phyloP scores from a whole-genome alignment of 2,113 vertebrate genomes.

The Rattus rattus region DNA sequence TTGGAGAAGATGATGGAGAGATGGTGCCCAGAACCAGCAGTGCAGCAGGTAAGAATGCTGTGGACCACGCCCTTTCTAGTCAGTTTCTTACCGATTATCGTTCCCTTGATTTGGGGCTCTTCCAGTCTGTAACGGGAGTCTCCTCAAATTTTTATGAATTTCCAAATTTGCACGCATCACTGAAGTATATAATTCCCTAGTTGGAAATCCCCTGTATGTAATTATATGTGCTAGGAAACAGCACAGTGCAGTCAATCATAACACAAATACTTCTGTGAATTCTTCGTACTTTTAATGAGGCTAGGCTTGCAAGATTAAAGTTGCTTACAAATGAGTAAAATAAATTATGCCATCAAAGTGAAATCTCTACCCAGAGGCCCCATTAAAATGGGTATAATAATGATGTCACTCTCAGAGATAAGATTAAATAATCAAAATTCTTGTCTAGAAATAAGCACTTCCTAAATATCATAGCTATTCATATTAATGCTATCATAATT shows the following conservation, averaged over 20 bases:
- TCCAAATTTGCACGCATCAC: not conserved
- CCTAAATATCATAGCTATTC: not conserved
- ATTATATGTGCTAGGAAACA: not conserved
- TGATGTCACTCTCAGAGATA: not conserved
- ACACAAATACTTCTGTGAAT: not conserved
- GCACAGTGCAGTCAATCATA: not conserved
- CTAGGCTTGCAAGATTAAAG: conserved; percentile 28
- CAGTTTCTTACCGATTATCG: not conserved
- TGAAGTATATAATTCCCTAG: not conserved
- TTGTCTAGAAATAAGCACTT: not conserved
- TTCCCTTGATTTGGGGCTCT: not conserved
- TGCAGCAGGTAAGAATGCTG: conserved; percentile 77
- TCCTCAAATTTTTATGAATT: not conserved
- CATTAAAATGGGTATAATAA: conserved; percentile 34
- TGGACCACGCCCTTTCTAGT: not conserved
- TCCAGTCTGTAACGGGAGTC: not conserved
- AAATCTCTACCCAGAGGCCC: not conserved
- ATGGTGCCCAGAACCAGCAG: conserved; percentile 61
- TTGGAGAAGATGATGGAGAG: conserved; percentile 70
- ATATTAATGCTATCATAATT: not conserved
- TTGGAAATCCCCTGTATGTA: not conserved
- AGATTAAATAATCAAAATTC: not conserved
- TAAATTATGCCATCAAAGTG: conserved; percentile 22
- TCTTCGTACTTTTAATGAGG: not conserved
- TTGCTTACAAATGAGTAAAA: conserved; percentile 9